Percentiles rank a stretch among this genome's conserved stretches.
Evolutionary conservation across 2,888 invertebrate species (phyloP).

Genomic region (Parapristionchus giblindavisi): DNA sequence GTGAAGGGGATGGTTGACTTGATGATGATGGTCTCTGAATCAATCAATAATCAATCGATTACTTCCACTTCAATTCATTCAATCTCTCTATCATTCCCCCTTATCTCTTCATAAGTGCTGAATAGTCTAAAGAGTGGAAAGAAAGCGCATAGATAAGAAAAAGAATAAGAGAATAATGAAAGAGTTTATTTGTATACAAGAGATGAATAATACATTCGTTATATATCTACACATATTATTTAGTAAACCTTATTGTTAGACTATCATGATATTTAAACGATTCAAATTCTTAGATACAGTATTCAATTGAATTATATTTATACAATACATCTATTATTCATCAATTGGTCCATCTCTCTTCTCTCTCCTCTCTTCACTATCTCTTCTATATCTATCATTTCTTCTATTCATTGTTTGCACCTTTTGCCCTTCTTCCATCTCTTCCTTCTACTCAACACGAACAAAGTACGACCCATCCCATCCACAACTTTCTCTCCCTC

Average conservation of each 20-base stretch:
- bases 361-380: not conserved
- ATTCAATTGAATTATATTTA: too few relatives aligned
- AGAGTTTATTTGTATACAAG: not conserved
- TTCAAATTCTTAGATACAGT: too few relatives aligned
- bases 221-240: too few relatives aligned
- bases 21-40: not conserved
- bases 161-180: not conserved
- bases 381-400: not conserved
- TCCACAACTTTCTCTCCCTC: not conserved
- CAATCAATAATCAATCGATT: not conserved
- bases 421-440: not conserved
- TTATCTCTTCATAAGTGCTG: not conserved
- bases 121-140: conserved; percentile 20
- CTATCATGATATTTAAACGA: too few relatives aligned
- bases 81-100: conserved; percentile 5
- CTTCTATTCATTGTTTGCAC: not conserved
- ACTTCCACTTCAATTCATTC: not conserved
- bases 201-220: too few relatives aligned
- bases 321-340: too few relatives aligned
- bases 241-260: too few relatives aligned
- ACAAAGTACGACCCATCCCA: not conserved
- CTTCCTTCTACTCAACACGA: not conserved
- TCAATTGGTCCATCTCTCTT: not conserved
- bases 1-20: not conserved
- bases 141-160: conserved; percentile 1